These are phyloP conservation scores for Poeciliopsis retropinna DNA, from an alignment of 2,113 vertebrate species.

Conservation along the genomic window DNA sequence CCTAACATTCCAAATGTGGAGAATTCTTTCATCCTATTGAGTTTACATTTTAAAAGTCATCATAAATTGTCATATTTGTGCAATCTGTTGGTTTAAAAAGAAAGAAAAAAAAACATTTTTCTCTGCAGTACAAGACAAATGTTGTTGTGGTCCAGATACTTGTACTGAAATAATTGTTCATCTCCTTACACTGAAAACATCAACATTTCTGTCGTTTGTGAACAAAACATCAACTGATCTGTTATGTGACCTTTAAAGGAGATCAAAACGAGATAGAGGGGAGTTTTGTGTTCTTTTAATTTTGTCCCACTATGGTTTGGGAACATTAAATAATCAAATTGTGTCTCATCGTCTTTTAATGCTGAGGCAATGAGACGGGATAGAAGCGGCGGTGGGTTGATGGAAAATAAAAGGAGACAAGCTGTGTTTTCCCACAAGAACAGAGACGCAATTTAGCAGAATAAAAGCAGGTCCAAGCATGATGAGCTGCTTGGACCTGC, in stretches of 20 bases:
- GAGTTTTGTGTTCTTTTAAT: slow-evolving; percentile 68
- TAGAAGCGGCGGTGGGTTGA: slow-evolving; percentile 14
- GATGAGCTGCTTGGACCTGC: not conserved
- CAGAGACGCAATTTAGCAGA: not conserved
- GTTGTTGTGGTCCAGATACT: not conserved
- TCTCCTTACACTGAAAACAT: slow-evolving; percentile 9
- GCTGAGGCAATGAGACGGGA: slow-evolving; percentile 9
- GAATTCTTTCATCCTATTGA: not conserved
- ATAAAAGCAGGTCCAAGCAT: not conserved
- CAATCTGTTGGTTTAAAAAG: not conserved
- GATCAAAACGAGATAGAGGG: slow-evolving; percentile 36
- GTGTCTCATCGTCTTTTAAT: slow-evolving; percentile 36
- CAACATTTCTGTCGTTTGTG: not conserved
- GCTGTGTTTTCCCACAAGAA: slow-evolving; percentile 49
- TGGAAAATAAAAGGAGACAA: slow-evolving; percentile 22
- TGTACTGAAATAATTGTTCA: not conserved
- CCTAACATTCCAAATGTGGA: not conserved
- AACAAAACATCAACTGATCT: slow-evolving; percentile 40
- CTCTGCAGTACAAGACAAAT: too few relatives aligned
- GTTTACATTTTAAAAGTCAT: not conserved
- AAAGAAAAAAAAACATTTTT: too few relatives aligned
- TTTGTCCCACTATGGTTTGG: slow-evolving; percentile 55
- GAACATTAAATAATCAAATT: slow-evolving; percentile 71
- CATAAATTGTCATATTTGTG: not conserved
- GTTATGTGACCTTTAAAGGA: slow-evolving; percentile 20